A percentile compares a stretch with the other conserved stretches of the same genome.
phyloP scores from a whole-genome alignment of 2,113 vertebrate species.

The Morone chrysops region DNA sequence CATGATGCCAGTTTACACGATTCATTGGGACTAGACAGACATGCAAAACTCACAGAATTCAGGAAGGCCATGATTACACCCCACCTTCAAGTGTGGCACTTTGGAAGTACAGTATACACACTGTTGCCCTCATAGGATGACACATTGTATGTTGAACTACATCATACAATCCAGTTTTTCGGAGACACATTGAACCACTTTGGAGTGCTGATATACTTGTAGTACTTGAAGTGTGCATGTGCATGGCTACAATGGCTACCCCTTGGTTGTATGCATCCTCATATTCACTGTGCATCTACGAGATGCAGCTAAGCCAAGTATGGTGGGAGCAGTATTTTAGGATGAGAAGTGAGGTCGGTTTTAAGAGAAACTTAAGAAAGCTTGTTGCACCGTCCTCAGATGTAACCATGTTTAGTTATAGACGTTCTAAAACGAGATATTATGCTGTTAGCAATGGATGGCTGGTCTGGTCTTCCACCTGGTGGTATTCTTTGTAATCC shows the following conservation, averaged over 20 bases:
- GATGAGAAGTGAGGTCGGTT: background rate
- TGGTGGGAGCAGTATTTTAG: too few relatives aligned
- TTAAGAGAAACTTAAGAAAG: background rate
- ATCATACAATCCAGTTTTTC: background rate
- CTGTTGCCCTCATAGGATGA: background rate
- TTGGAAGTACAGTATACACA: background rate
- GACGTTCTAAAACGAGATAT: background rate
- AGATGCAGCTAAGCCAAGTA: background rate
- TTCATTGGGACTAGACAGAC: background rate
- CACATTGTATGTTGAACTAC: background rate
- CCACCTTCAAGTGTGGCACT: background rate
- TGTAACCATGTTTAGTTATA: background rate
- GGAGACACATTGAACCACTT: too few relatives aligned
- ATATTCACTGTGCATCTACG: background rate
- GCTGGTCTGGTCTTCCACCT: background rate
- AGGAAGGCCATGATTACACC: background rate
- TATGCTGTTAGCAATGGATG: background rate
- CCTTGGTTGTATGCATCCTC: background rate
- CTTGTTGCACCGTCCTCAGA: background rate
- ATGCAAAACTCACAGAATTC: background rate
- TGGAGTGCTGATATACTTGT: background rate
- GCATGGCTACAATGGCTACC: background rate
- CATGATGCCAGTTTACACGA: too few relatives aligned
- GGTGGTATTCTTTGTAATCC: background rate
- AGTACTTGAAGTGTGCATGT: background rate